These are phyloP conservation scores for Augochlorella aurata DNA, from an alignment of 2,888 invertebrate species.

Conservation along the genomic window DNA sequence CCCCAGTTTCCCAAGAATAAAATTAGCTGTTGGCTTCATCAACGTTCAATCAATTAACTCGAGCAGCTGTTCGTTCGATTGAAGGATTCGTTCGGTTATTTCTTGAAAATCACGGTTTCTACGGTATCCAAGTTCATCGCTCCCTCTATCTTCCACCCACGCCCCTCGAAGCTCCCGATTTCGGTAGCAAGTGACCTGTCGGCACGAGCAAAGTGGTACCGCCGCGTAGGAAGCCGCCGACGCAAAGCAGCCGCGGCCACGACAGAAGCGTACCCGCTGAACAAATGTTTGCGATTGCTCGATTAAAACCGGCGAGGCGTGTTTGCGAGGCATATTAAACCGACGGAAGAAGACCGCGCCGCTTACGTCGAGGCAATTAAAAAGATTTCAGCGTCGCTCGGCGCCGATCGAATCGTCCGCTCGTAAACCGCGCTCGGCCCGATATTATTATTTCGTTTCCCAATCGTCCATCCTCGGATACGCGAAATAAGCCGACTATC, in stretches of 20 bases:
- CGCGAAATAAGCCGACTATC: background rate
- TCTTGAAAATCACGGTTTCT: background rate
- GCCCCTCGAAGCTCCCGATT: background rate
- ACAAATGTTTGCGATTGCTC: conserved; percentile 55
- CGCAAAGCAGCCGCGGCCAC: conserved; percentile 13
- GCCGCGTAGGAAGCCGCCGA: conserved; percentile 24
- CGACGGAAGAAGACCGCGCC: conserved; percentile 1
- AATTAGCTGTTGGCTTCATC: background rate
- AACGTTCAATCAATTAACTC: background rate
- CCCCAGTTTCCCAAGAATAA: background rate
- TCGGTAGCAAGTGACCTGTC: conserved; percentile 12
- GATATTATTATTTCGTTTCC: background rate
- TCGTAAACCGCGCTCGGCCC: background rate
- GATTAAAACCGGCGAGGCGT: conserved; percentile 39
- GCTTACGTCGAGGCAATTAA: conserved; percentile 44
- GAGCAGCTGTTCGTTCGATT: background rate
- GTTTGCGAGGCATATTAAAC: conserved; percentile 35
- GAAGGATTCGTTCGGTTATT: background rate
- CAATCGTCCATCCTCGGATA: background rate
- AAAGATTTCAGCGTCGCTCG: conserved; percentile 38
- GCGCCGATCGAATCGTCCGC: conserved; percentile 2
- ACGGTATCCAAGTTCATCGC: background rate
- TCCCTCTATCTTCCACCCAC: background rate
- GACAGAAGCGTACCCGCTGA: conserved; percentile 26
- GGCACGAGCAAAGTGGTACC: conserved; percentile 49